phyloP scores from a whole-genome alignment of 2,888 invertebrate genomes.

The Osmoderma eremita region DNA sequence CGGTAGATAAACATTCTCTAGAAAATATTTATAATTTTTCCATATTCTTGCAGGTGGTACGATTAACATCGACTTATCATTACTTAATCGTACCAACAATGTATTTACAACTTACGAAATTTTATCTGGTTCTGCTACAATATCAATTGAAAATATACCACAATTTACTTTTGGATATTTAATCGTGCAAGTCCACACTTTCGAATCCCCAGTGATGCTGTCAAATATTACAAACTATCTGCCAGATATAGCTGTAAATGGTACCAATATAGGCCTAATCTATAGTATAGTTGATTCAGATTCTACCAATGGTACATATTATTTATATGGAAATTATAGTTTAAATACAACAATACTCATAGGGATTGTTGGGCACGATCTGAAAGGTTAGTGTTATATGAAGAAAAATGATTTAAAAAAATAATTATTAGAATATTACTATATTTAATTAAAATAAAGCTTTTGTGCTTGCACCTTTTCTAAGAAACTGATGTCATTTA shows the following conservation, averaged over 20 bases:
- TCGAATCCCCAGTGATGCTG: constrained; percentile 68
- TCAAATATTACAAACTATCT: constrained; percentile 62
- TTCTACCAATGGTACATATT: constrained; percentile 57
- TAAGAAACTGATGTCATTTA: no score
- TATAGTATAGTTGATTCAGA: constrained; percentile 54
- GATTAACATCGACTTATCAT: constrained; percentile 52
- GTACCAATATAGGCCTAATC: constrained; percentile 72
- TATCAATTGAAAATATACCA: constrained; percentile 64
- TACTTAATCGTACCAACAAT: constrained; percentile 50
- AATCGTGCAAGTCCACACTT: constrained; percentile 74
- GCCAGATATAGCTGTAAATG: constrained; percentile 63
- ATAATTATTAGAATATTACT: no score
- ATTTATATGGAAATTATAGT: constrained; percentile 63
- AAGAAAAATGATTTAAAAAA: no score
- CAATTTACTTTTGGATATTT: constrained; percentile 67
- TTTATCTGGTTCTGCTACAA: constrained; percentile 50
- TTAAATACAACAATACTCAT: constrained; percentile 61
- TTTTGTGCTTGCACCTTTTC: no score
- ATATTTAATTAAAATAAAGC: constrained; percentile 4
- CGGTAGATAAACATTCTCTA: background rate
- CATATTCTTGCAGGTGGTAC: constrained; percentile 38
- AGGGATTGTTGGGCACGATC: constrained; percentile 67
- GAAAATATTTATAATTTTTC: background rate
- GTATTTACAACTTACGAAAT: constrained; percentile 52
- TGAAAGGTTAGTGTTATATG: constrained; percentile 41